Conservation (phyloP, 2,113 vertebrate species). For the Psephotus haematonotus region DNA sequence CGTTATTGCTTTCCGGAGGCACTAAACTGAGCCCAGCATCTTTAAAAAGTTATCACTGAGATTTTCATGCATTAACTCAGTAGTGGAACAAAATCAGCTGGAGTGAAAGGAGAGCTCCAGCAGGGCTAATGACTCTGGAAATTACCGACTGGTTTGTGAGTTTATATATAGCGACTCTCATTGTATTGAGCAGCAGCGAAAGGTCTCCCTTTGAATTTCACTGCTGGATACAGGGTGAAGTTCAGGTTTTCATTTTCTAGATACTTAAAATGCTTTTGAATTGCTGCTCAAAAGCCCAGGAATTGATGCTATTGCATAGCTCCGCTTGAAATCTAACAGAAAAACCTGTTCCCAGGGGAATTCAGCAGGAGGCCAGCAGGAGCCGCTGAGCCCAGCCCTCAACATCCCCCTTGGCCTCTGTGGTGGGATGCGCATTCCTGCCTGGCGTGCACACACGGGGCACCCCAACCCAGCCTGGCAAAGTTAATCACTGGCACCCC, state of each 20-base stretch:
- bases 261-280: slow-evolving; percentile 10
- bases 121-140: slow-evolving; percentile 49
- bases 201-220: slow-evolving; percentile 3
- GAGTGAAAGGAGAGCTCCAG: slow-evolving; percentile 38
- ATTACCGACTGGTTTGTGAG: slow-evolving; percentile 31
- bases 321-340: not conserved
- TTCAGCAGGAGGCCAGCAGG: not conserved
- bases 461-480: rapidly evolving
- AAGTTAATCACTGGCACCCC: not conserved
- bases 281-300: not conserved
- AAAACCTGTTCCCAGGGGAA: not conserved
- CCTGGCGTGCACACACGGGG: rapidly evolving
- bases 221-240: not conserved
- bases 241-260: slow-evolving; percentile 12
- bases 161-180: slow-evolving; percentile 36
- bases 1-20: not conserved
- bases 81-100: slow-evolving; percentile 13
- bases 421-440: not conserved
- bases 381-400: not conserved
- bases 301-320: not conserved
- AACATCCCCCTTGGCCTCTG: rapidly evolving
- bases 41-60: not conserved
- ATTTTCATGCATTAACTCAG: slow-evolving; percentile 28
- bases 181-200: slow-evolving; percentile 6
- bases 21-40: slow-evolving; percentile 11